A percentile compares a stretch with the other conserved stretches of the same genome.
Evolutionary conservation across 1,140 invertebrate genomes (phyloP).

Genomic region (Heliconius nattereri): DNA sequence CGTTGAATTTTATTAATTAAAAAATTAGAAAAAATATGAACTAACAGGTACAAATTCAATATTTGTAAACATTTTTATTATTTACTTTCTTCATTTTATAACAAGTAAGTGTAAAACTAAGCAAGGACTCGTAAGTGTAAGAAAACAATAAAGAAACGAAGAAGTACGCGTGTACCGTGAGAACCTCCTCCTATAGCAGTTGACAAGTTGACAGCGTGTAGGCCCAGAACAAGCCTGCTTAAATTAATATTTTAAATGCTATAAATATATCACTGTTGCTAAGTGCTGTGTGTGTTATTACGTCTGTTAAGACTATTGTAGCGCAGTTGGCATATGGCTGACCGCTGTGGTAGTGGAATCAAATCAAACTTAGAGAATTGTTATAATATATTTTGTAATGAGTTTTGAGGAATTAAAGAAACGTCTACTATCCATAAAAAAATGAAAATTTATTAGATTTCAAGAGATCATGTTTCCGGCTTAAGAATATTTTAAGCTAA

Average conservation of each 20-base stretch:
- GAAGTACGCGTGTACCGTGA: not conserved
- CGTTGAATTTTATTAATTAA: no score
- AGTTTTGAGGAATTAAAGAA: no score
- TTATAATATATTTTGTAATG: no score
- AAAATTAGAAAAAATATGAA: no score
- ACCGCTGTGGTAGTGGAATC: not conserved
- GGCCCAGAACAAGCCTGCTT: constrained; percentile 1
- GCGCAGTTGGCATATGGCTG: not conserved
- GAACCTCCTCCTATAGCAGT: not conserved
- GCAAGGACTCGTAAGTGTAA: not conserved
- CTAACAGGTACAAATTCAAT: not conserved
- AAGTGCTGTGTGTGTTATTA: not conserved
- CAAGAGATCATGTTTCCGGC: no score
- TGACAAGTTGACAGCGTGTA: constrained; percentile 8
- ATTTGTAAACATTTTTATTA: not conserved
- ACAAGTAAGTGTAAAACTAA: not conserved
- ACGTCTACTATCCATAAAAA: no score
- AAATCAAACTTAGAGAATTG: not conserved
- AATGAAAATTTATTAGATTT: no score
- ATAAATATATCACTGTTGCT: constrained; percentile 12
- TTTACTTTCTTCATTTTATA: not conserved
- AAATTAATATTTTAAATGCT: constrained; percentile 13
- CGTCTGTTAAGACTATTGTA: not conserved
- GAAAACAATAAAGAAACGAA: constrained; percentile 7
- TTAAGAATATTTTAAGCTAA: no score